A percentile compares a stretch with the other conserved stretches of the same genome.
phyloP scores from a whole-genome alignment of 37 sponge, comb jelly and placozoan genomes.

The Diacarnus erythraeanus region DNA sequence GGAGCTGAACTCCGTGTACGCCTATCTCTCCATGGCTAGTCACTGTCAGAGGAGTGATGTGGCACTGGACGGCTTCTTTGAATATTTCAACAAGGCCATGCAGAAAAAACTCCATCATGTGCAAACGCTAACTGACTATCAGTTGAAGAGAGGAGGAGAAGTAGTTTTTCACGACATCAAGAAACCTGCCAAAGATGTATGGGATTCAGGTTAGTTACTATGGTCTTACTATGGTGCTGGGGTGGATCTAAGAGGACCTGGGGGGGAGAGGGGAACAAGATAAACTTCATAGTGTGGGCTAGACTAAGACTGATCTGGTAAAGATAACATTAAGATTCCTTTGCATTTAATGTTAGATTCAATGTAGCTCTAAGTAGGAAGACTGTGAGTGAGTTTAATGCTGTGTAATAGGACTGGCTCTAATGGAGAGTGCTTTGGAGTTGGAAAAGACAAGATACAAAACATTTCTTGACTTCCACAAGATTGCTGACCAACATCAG shows the following conservation, averaged over 20 bases:
- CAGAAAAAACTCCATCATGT: constrained; percentile 82
- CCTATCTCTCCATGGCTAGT: constrained; percentile 85
- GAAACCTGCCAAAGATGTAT: constrained; percentile 76
- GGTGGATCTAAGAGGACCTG: not conserved
- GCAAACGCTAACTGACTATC: constrained; percentile 74
- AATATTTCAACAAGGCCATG: constrained; percentile 74
- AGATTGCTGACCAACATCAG: constrained; percentile 22
- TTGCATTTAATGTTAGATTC: too few relatives aligned
- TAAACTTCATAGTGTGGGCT: too few relatives aligned
- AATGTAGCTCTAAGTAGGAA: too few relatives aligned
- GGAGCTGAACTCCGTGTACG: constrained; percentile 87
- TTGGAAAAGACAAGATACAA: constrained; percentile 51
- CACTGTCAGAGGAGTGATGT: constrained; percentile 82
- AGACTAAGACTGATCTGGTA: too few relatives aligned
- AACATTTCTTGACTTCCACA: constrained; percentile 34
- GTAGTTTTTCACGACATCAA: constrained; percentile 69
- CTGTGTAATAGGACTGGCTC: constrained; percentile 25
- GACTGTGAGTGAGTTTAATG: too few relatives aligned
- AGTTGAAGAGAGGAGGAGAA: constrained; percentile 77
- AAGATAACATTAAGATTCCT: too few relatives aligned
- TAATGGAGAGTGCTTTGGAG: constrained; percentile 51
- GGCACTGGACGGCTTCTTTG: constrained; percentile 64
- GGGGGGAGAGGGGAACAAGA: not conserved
- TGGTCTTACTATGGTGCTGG: not conserved
- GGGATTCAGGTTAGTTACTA: constrained; percentile 50